A percentile compares a stretch with the other conserved stretches of the same genome.
Conservation (phyloP, 2,797 vertebrate genomes). For the Anomalospiza imberbis region DNA sequence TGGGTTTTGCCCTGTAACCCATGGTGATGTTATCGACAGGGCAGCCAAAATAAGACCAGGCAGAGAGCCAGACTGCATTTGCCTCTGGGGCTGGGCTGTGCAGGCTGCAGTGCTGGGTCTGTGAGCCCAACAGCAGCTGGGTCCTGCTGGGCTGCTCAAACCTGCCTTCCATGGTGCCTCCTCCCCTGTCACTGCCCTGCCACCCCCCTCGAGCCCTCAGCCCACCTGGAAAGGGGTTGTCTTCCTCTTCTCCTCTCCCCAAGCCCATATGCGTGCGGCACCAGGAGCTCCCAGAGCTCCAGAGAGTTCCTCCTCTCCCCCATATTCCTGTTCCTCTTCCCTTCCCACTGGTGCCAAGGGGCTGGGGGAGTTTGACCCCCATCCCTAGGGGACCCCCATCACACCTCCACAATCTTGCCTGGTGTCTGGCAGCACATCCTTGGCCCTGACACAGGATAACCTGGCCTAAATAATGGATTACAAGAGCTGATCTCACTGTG, state of each 20-base stretch:
- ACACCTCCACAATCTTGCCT: fast-evolving
- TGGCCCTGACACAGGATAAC: neutral
- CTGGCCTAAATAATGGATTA: neutral
- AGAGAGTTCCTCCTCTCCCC: neutral
- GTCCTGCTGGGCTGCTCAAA: neutral
- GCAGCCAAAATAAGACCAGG: neutral
- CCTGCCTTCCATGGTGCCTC: neutral
- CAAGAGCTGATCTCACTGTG: neutral
- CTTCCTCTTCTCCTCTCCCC: neutral
- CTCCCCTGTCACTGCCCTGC: fast-evolving
- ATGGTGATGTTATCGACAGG: neutral
- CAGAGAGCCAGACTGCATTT: neutral
- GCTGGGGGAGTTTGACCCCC: neutral
- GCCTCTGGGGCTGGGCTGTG: neutral
- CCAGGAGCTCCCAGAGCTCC: neutral
- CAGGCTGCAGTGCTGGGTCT: neutral
- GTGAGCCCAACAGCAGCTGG: neutral
- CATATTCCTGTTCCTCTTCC: neutral
- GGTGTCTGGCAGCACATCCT: neutral
- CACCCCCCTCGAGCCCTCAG: neutral
- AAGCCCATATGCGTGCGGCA: fast-evolving
- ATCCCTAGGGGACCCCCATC: too few species aligned
- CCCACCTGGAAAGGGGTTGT: neutral
- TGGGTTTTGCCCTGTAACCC: neutral
- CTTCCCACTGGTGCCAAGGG: neutral